Conservation (phyloP, 2,113 vertebrate species). For the Silurus glanis region DNA sequence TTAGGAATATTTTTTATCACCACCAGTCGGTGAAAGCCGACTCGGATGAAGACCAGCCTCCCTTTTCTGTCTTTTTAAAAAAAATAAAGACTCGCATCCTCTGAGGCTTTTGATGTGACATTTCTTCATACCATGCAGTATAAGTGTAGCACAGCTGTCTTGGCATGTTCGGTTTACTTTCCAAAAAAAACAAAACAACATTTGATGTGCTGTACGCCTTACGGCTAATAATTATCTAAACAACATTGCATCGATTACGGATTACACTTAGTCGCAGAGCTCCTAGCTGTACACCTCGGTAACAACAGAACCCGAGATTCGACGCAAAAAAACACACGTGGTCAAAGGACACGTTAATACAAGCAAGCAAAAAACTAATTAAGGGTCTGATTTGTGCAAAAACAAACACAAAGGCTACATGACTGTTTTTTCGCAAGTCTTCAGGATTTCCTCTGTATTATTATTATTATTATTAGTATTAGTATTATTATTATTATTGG, state of each 20-base stretch:
- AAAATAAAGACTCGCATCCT: too few species aligned
- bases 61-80: not conserved
- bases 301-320: not conserved
- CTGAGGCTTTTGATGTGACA: not conserved
- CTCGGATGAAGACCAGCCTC: not conserved
- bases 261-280: not conserved
- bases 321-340: not conserved
- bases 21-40: not conserved
- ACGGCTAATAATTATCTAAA: not conserved
- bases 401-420: constrained; percentile 3
- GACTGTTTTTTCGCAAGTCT: not conserved
- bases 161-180: constrained; percentile 17
- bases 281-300: not conserved
- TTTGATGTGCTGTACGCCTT: not conserved
- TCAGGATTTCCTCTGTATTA: constrained; percentile 15
- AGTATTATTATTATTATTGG: not conserved
- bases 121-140: constrained; percentile 3
- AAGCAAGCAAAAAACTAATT: not conserved
- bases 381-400: not conserved
- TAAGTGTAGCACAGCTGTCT: not conserved
- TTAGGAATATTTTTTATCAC: not conserved
- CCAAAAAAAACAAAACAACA: not conserved
- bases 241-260: not conserved
- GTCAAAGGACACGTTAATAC: not conserved
- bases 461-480: constrained; percentile 11